Evolutionary conservation across 2,888 invertebrate genomes (phyloP), one percentile per base, ranked within the genome.

Genomic region (Drosophila tripunctata): DNA sequence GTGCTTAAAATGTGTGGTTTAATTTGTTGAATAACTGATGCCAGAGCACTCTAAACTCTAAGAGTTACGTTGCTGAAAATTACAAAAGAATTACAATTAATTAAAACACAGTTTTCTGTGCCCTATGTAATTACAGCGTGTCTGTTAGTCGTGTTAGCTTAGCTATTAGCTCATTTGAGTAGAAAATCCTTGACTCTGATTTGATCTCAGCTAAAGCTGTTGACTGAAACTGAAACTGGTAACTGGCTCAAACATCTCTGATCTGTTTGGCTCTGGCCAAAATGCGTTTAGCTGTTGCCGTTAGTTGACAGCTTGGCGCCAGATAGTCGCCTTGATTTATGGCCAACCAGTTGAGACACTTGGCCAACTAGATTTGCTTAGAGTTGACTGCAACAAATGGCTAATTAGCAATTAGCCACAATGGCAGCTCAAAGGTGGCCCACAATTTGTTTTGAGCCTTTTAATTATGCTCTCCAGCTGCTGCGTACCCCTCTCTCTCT

Each of bases 301-400:
- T 61, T 54, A 62, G 52, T 35, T 38, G 44, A 24, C 52, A 56
- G 51, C 48, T 17, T 55, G 56, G 47, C 50, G 72, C 57, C 72
- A 54, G 68, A 45, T 67, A 56, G 70, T 45, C 38, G 36, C 35
- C 21, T n/a, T 69, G 69, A 64, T 58, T 56, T 57, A 52, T 60
- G 73, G 50, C 27, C 62, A 57, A 43, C 31, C 38, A 55, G 52
- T 51, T 35, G 19, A 14, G 10, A 30, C 27, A 43, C 10, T 27
- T 45, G 19, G 41, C 40, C 38, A 47, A 50, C 41, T 62, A 38
- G 21, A 19, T n/a, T n/a, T 27, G 27, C 19, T 48, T 57, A 15
- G 21, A 30, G 17, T 19, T 22, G 31, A 19, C 36, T 17, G 14
- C 21, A 27, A 22, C 54, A 55, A 47, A 41, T 64, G 54, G 55